Evolutionary conservation across 2,797 vertebrate genomes (phyloP).

Genomic region (Enteromius fasciolatus): DNA sequence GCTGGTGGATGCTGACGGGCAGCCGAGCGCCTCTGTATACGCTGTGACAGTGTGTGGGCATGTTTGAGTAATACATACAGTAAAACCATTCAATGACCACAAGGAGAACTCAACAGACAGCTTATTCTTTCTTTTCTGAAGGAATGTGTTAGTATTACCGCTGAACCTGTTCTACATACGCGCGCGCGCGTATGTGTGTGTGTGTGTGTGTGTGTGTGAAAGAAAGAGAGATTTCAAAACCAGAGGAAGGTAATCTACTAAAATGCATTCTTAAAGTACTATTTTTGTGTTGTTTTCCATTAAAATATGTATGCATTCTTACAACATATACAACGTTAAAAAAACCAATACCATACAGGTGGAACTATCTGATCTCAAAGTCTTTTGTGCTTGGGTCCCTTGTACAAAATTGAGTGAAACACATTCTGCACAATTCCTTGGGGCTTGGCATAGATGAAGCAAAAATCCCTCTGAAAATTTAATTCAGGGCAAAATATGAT

Average conservation of each 20-base stretch:
- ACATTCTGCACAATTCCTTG: constrained; percentile 64
- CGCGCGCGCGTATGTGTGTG: constrained; percentile 10
- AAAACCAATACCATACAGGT: constrained; percentile 14
- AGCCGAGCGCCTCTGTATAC: constrained; percentile 30
- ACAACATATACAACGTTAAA: not conserved
- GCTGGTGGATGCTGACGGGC: constrained; percentile 43
- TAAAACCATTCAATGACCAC: constrained; percentile 46
- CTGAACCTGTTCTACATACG: constrained; percentile 23
- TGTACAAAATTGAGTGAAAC: constrained; percentile 61
- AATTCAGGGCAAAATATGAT: constrained; percentile 81
- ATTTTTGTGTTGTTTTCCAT: not conserved
- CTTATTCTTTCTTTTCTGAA: constrained; percentile 42
- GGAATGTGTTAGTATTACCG: constrained; percentile 35
- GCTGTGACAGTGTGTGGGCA: constrained; percentile 47
- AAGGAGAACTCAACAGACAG: constrained; percentile 43
- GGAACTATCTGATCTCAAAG: constrained; percentile 56
- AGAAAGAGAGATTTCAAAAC: not conserved
- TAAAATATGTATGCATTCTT: not conserved
- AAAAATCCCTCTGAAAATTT: constrained; percentile 73
- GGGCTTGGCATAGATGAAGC: constrained; percentile 62
- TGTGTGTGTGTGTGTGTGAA: not conserved
- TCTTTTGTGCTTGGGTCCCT: constrained; percentile 51
- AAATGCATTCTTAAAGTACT: not conserved
- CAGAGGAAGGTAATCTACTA: not conserved
- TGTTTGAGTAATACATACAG: constrained; percentile 53